Percentiles rank a stretch among this genome's conserved stretches.
These are phyloP conservation scores for Cloeon dipterum DNA, from an alignment of 2,888 invertebrate genomes.

Conservation along the genomic window DNA sequence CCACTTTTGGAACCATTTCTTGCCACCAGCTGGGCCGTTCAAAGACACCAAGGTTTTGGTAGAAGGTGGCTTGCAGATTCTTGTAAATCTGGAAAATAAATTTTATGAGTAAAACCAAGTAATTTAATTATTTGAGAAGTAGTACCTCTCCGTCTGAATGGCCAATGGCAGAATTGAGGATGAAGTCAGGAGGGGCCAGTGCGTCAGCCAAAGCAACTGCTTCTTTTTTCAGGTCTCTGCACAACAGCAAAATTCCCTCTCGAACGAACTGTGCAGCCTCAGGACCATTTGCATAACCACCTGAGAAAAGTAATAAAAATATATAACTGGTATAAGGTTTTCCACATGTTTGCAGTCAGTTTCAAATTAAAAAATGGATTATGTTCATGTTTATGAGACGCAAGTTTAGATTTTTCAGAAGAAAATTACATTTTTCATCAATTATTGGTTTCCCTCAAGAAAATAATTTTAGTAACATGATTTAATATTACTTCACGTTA, in stretches of 20 bases:
- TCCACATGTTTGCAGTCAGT: too few relatives aligned
- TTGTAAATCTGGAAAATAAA: constrained; percentile 35
- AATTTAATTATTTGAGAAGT: neutral
- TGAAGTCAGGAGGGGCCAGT: constrained; percentile 36
- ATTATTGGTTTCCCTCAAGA: too few relatives aligned
- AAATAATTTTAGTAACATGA: too few relatives aligned
- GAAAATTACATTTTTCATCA: too few relatives aligned
- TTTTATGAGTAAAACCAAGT: too few relatives aligned
- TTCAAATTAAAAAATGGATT: too few relatives aligned
- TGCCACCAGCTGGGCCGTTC: constrained; percentile 54
- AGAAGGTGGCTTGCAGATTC: constrained; percentile 45
- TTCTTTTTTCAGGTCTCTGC: constrained; percentile 27
- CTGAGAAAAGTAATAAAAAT: constrained; percentile 8
- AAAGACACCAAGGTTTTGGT: constrained; percentile 41
- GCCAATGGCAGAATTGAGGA: constrained; percentile 37
- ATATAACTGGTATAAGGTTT: too few relatives aligned
- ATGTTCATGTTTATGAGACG: too few relatives aligned
- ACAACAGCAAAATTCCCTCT: constrained; percentile 24
- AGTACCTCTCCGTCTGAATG: constrained; percentile 32
- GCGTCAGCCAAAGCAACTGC: constrained; percentile 34
- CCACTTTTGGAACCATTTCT: constrained; percentile 14
- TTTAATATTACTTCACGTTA: too few relatives aligned
- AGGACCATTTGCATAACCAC: constrained; percentile 12
- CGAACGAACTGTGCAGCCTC: constrained; percentile 16
- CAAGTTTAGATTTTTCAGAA: too few relatives aligned